Evolutionary conservation across 2,888 invertebrate species (phyloP), one percentile per base, ranked within the genome.

Genomic region (Spilarctia lutea): DNA sequence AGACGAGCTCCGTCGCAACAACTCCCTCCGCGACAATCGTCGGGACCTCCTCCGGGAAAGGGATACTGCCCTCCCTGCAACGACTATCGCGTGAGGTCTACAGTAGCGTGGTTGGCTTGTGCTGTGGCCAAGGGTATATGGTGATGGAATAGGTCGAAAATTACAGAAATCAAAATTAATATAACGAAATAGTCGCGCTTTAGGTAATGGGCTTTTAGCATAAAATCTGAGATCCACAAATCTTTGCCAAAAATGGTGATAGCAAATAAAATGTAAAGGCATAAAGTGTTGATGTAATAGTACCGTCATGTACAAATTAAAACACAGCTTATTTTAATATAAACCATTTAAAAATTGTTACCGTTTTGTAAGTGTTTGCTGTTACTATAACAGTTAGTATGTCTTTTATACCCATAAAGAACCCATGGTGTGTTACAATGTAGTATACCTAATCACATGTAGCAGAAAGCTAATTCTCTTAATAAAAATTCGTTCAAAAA

Each of bases 1-100:
- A 60, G 95, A 95, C 86, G 93, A 92, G 63, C 84, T 96, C 42
- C 89, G 96, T 2, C 86, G 96, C 13, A 95, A 95, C 90, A 95
- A 94, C 81, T 94, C 94, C 11, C 77, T 96, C 75, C 89, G 95
- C 42, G 95, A 95, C 71, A 90, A 89, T 79, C 87, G 93, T 42
- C 89, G 94, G 69, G 93, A 92, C 77, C 39, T 89, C 39, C 78
- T 90, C 73, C 85, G 89, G 75, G 88, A 90, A 81, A 74, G 88
- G 45, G 90, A 89, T 52, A 84, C 90, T 75, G 84, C 84, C 20
- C 81, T 90, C 33, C 92, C 93, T n/a, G 87, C 94, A 30, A 91
- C 94, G 18, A 89, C 93, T 35, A 89, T 93, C 83, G 94, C 94
- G 91, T 94, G 94, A 94, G 88, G 77, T 74, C 18, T 74, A 76